Conservation (phyloP, 2,113 vertebrate species). For the Microcebus jonahi region DNA sequence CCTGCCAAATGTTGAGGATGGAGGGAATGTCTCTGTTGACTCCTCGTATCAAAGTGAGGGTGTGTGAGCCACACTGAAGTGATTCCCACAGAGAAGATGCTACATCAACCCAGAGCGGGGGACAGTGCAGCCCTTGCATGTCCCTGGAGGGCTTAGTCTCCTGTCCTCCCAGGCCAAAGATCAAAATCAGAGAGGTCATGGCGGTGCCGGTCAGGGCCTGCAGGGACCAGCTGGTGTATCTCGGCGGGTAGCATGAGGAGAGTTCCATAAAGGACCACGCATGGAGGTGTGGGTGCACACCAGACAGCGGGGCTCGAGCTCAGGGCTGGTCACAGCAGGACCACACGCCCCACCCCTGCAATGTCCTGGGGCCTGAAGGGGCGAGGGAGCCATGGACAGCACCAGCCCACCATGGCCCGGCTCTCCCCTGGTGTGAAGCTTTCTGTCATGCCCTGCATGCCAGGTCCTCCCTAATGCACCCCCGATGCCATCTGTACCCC, state of each 20-base stretch:
- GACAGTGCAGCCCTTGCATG: neutral
- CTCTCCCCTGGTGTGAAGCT: fast-evolving
- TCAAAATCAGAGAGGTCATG: neutral
- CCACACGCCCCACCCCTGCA: fast-evolving
- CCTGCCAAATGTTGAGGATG: neutral
- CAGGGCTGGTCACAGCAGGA: neutral
- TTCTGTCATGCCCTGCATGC: neutral
- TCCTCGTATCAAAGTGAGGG: fast-evolving
- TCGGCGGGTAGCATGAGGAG: fast-evolving
- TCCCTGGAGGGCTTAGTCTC: neutral
- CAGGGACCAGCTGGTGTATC: neutral
- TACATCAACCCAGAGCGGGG: neutral
- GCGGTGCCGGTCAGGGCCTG: neutral
- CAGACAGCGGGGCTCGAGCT: neutral
- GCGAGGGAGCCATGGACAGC: fast-evolving
- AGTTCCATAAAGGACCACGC: neutral
- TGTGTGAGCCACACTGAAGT: neutral
- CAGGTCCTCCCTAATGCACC: fast-evolving
- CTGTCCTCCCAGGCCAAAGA: neutral
- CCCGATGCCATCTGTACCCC: too few relatives aligned
- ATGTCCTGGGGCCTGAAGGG: neutral
- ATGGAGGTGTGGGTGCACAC: fast-evolving
- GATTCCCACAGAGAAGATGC: neutral
- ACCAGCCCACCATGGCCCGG: neutral
- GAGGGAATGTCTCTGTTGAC: neutral